Evolutionary conservation across 2,113 vertebrate species (phyloP).

Genomic region (Thomomys bottae): DNA sequence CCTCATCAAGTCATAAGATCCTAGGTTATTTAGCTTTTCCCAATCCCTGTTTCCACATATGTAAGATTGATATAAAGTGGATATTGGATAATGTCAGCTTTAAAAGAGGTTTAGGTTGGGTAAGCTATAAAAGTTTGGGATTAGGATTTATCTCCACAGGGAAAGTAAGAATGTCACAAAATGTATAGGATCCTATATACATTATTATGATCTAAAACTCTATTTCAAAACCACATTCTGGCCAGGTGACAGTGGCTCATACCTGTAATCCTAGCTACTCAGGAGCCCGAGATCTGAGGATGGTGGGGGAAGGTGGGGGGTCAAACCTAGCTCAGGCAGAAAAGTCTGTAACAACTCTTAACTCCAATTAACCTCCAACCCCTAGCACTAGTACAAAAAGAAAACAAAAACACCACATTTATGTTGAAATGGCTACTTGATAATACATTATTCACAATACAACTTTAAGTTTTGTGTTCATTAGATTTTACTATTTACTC

Average conservation of each 20-base stretch:
- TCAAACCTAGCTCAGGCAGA: too few relatives aligned
- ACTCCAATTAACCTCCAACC: too few relatives aligned
- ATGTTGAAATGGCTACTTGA: not conserved
- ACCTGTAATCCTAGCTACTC: too few relatives aligned
- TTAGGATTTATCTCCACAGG: not conserved
- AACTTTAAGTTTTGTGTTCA: not conserved
- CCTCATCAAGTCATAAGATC: not conserved
- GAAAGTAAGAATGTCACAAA: slow-evolving; percentile 8
- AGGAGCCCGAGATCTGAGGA: too few relatives aligned
- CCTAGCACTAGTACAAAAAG: too few relatives aligned
- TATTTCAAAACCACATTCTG: not conserved
- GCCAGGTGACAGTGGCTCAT: too few relatives aligned
- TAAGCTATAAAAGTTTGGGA: not conserved
- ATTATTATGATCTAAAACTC: not conserved
- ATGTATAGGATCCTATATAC: not conserved
- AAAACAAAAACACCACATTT: not conserved
- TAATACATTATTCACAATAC: not conserved
- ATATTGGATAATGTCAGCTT: not conserved
- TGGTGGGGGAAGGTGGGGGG: too few relatives aligned
- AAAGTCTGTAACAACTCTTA: too few relatives aligned
- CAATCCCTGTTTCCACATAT: not conserved
- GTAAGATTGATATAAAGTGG: not conserved
- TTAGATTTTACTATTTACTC: not conserved
- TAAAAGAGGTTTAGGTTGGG: not conserved
- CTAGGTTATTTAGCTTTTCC: not conserved